A percentile compares a stretch with the other conserved stretches of the same genome.
Conservation (phyloP, 2,888 invertebrate genomes). For the Tupiocoris notatus region DNA sequence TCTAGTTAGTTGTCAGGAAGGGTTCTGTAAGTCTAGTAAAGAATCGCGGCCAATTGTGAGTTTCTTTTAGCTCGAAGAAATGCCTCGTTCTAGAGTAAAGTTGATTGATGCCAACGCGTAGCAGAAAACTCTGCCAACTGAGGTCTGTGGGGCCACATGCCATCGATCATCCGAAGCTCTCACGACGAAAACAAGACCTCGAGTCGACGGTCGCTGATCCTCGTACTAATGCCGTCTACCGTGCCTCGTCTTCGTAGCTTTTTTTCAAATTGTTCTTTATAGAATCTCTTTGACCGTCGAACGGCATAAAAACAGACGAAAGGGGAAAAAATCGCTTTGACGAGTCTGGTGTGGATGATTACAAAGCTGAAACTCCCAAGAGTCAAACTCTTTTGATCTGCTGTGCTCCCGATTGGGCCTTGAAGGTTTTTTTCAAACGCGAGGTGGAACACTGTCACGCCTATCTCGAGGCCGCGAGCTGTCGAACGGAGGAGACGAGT, state of each 20-base stretch:
- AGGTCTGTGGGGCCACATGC: too few relatives aligned
- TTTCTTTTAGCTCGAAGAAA: too few relatives aligned
- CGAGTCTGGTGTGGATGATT: background rate
- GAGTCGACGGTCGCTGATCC: background rate
- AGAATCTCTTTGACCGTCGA: background rate
- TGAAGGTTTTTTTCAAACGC: background rate
- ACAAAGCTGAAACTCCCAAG: background rate
- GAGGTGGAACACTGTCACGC: conserved; percentile 2
- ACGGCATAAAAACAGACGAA: background rate
- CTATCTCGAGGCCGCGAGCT: background rate
- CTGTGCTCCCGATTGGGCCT: background rate
- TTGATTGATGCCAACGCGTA: too few relatives aligned
- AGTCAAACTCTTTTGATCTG: background rate
- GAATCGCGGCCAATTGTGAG: too few relatives aligned
- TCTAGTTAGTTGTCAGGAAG: too few relatives aligned
- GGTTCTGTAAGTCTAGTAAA: too few relatives aligned
- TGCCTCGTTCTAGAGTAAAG: too few relatives aligned
- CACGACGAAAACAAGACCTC: background rate
- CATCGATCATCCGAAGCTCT: too few relatives aligned
- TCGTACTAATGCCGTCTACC: background rate
- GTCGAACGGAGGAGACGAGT: background rate
- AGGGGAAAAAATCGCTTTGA: background rate
- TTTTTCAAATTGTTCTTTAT: background rate
- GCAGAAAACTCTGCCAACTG: too few relatives aligned
- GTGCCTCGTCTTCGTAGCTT: background rate